phyloP scores from a whole-genome alignment of 2,797 vertebrate species.

The Poeciliopsis gracilis region DNA sequence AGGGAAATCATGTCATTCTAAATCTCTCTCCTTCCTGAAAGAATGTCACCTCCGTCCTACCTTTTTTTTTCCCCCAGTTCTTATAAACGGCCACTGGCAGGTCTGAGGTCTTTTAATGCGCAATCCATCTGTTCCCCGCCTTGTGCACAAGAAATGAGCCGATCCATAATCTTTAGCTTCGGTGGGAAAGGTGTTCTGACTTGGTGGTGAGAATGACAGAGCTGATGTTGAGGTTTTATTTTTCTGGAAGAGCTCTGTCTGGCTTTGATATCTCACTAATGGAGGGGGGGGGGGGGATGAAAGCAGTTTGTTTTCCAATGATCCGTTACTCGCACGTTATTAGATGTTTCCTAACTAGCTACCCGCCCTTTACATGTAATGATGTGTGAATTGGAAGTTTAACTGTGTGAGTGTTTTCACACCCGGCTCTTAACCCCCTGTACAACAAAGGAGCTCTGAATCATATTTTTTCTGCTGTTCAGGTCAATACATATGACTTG shows the following conservation, averaged over 20 bases:
- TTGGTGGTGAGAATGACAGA: conserved; percentile 49
- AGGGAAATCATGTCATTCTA: conserved; percentile 68
- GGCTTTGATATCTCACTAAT: conserved; percentile 39
- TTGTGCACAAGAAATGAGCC: conserved; percentile 68
- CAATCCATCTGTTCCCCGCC: conserved; percentile 75
- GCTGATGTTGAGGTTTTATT: conserved; percentile 58
- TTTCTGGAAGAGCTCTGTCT: conserved; percentile 53
- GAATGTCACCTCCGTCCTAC: conserved; percentile 56
- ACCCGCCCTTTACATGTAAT: conserved; percentile 57
- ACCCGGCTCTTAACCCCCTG: conserved; percentile 20
- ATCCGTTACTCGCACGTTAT: conserved; percentile 66
- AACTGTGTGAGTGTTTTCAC: conserved; percentile 53
- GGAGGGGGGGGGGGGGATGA: conserved; percentile 31
- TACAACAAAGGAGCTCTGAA: conserved; percentile 26
- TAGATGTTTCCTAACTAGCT: conserved; percentile 59
- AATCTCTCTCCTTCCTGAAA: conserved; percentile 62
- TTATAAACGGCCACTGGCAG: conserved; percentile 60
- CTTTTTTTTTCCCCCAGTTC: conserved; percentile 45
- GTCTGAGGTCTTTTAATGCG: conserved; percentile 67
- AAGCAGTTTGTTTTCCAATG: conserved; percentile 54
- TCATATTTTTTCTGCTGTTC: conserved; percentile 3
- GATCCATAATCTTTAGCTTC: conserved; percentile 74
- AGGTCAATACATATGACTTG: conserved; percentile 6
- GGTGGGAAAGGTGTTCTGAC: conserved; percentile 46
- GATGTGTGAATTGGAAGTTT: conserved; percentile 62